Base-by-base conservation (phyloP, 1,140 invertebrate genomes). In the Calycopis cecrops region DNA sequence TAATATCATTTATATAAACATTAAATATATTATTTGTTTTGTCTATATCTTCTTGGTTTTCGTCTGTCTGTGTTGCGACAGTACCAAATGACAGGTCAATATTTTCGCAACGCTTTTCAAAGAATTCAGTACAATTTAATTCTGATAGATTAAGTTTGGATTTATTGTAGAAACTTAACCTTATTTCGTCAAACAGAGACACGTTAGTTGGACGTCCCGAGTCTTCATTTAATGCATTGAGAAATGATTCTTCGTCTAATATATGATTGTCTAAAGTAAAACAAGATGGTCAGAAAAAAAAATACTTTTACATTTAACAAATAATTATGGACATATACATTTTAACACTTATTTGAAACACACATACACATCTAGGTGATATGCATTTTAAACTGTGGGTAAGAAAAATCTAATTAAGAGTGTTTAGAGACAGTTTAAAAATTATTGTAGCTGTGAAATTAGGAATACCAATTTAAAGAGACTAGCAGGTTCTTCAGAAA, bases 211-310 rank as follows among this genome's bases (percentile, higher is more conserved):
- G 34, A 18, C 77, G 65, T 0, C 82, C 79, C 9, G 73, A 72
- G 37, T 82, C 80, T 40, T 81, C 83, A 59, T 68, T 71, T 21
- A 86, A 60, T 6, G 70, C 69, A 21, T 73, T 80, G 17, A 71
- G 48, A 52, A 86, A 86, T 0, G 80, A 77, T 21, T 86, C 79
- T 60, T 86, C 83, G 56, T 82, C 80, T 69, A 86, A 66, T 34
- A 80, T 60, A 18, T 62, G 72, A 60, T 76, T 65, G 51, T 86
- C 83, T 86, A 82, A 10, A 54, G 38, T 28, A 12, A 16, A 18
- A 38, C 18, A 40, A 52, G 38, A 21, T 37, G 14, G 40, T 44
- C 16, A 44, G 40, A 44, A 38, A 18, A 16, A 4, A 21, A 21
- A 48, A 48, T 48, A 48, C 18, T 28, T 28, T 28, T 28, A 28